phyloP scores from a whole-genome alignment of 2,888 invertebrate genomes.

The Rhorus exstirpatorius region DNA sequence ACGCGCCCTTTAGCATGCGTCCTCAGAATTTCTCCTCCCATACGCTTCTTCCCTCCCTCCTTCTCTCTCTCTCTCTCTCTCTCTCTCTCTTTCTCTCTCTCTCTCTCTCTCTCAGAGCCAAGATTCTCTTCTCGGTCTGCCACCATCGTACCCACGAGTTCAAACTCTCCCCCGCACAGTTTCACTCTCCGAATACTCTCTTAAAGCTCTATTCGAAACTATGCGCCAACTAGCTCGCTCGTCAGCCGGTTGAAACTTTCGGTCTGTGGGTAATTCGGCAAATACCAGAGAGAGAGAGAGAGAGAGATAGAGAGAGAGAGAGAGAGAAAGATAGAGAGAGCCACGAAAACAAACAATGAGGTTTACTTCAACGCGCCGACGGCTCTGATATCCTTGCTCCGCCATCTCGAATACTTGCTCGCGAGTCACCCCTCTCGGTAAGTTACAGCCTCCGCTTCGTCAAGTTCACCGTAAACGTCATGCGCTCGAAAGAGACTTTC shows the following conservation, averaged over 20 bases:
- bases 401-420: not conserved
- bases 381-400: slow-evolving; percentile 38
- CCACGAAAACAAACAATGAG: slow-evolving; percentile 60
- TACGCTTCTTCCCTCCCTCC: not conserved
- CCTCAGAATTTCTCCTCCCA: slow-evolving; percentile 10
- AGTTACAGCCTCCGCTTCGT: slow-evolving; percentile 59
- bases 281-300: slow-evolving; percentile 79
- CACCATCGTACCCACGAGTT: slow-evolving; percentile 53
- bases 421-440: slow-evolving; percentile 37
- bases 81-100: not conserved
- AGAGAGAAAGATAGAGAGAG: too few relatives aligned
- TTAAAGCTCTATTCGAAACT: slow-evolving; percentile 60
- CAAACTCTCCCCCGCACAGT: slow-evolving; percentile 31
- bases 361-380: slow-evolving; percentile 62
- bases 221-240: slow-evolving; percentile 78
- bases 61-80: not conserved
- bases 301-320: too few relatives aligned
- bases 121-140: slow-evolving; percentile 54
- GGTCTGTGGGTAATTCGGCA: slow-evolving; percentile 78
- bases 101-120: slow-evolving; percentile 14
- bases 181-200: slow-evolving; percentile 61
- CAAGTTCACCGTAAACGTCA: slow-evolving; percentile 38
- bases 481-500: not conserved
- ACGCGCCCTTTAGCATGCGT: not conserved
- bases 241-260: slow-evolving; percentile 80